phyloP scores from a whole-genome alignment of 1,140 invertebrate genomes.

The Oryzaephilus surinamensis region DNA sequence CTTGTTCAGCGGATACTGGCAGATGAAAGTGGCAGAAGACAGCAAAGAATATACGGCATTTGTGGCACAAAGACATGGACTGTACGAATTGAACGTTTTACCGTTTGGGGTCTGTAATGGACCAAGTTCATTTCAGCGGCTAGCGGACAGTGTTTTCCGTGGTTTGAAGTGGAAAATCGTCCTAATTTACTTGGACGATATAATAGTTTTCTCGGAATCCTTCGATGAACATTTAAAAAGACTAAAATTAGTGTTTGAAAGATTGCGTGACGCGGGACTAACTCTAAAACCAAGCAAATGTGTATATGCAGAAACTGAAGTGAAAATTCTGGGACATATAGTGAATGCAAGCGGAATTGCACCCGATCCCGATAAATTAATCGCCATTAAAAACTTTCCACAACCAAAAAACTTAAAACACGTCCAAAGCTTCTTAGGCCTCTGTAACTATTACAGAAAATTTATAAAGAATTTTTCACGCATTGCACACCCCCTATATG shows the following conservation, averaged over 20 bases:
- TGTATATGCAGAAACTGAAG: background rate
- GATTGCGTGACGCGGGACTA: background rate
- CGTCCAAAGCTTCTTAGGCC: conserved; percentile 3
- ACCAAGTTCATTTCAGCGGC: conserved; percentile 13
- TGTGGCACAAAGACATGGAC: background rate
- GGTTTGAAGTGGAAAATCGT: conserved; percentile 9
- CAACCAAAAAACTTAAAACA: conserved; percentile 1
- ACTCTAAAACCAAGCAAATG: conserved; percentile 3
- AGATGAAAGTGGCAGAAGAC: conserved; percentile 18
- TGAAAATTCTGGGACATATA: conserved; percentile 4
- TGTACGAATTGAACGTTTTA: conserved; percentile 5
- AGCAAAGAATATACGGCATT: background rate
- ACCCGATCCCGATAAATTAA: conserved; percentile 3
- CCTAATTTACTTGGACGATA: conserved; percentile 10
- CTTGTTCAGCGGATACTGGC: conserved; percentile 40
- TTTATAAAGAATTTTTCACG: conserved; percentile 7
- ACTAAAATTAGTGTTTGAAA: background rate
- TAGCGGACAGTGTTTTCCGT: conserved; percentile 4
- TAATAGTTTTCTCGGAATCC: conserved; percentile 2
- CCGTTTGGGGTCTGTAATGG: conserved; percentile 22
- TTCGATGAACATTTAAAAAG: conserved; percentile 7
- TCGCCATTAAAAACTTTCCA: conserved; percentile 1
- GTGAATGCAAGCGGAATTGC: background rate
- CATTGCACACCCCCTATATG: background rate
- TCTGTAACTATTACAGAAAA: conserved; percentile 7